A percentile compares a stretch with the other conserved stretches of the same genome.
Evolutionary conservation across 2,113 vertebrate species (phyloP).

Genomic region (Platichthys flesus): DNA sequence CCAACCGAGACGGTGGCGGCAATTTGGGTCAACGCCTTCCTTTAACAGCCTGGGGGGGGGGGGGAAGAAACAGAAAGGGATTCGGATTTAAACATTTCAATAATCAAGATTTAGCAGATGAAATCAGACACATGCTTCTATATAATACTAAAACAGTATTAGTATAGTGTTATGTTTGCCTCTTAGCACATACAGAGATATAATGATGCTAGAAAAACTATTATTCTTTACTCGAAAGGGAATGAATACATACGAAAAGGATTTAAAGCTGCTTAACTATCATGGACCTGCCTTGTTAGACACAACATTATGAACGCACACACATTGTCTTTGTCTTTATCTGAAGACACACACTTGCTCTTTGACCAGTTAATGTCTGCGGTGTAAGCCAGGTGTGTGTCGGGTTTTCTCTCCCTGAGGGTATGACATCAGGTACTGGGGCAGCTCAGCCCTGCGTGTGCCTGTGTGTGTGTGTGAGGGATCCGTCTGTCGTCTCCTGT

Average conservation of each 20-base stretch:
- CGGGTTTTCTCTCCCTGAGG: slow-evolving; percentile 56
- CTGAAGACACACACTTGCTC: slow-evolving; percentile 18
- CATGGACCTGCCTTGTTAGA: slow-evolving; percentile 15
- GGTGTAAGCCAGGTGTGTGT: slow-evolving; percentile 65
- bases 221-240: not conserved
- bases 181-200: not conserved
- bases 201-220: not conserved
- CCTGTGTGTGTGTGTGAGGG: slow-evolving; percentile 23
- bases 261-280: not conserved
- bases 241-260: not conserved
- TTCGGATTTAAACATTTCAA: not conserved
- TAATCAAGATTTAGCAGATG: not conserved
- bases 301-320: slow-evolving; percentile 26
- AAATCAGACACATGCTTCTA: not conserved
- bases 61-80: slow-evolving; percentile 23
- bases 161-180: not conserved
- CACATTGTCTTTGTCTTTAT: slow-evolving; percentile 26
- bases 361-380: slow-evolving; percentile 32
- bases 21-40: slow-evolving; percentile 86
- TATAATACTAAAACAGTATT: not conserved
- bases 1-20: slow-evolving; percentile 93
- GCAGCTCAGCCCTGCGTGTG: slow-evolving; percentile 17
- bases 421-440: slow-evolving; percentile 50
- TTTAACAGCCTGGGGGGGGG: slow-evolving; percentile 84
- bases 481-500: slow-evolving; percentile 54